Percentiles rank a stretch among this genome's conserved stretches.
These are phyloP conservation scores for Mormyrops attenuatus DNA, from an alignment of 2,797 vertebrate species.

Conservation along the genomic window DNA sequence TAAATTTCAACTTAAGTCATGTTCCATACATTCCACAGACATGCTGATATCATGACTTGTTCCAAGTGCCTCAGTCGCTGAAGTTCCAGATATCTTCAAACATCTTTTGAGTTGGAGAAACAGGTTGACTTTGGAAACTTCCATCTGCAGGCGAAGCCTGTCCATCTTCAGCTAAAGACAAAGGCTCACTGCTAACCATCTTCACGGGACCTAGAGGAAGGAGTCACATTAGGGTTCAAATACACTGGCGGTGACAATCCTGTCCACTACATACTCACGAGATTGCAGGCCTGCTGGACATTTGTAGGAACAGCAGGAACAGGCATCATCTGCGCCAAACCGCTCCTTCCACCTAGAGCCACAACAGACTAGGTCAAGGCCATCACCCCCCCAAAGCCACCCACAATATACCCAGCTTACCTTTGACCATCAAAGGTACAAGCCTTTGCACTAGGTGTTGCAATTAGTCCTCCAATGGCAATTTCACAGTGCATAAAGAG, in stretches of 20 bases:
- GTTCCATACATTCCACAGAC: background rate
- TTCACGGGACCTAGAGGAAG: background rate
- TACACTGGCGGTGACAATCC: background rate
- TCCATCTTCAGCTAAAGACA: background rate
- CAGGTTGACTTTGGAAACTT: background rate
- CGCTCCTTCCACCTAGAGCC: slow-evolving; percentile 58
- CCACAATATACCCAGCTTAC: slow-evolving; percentile 37
- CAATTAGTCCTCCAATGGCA: background rate
- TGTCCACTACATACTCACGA: slow-evolving; percentile 27
- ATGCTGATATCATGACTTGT: background rate
- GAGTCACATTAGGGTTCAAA: background rate
- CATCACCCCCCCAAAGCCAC: background rate
- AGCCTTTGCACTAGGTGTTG: slow-evolving; percentile 45
- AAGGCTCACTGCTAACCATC: background rate
- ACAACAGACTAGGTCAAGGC: background rate
- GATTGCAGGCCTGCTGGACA: slow-evolving; percentile 27
- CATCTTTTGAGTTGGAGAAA: background rate
- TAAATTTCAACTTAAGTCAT: background rate
- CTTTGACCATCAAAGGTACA: slow-evolving; percentile 45
- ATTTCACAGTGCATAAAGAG: slow-evolving; percentile 60
- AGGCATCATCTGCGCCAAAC: slow-evolving; percentile 38
- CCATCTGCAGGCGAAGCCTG: too few species aligned
- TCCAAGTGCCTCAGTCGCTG: background rate
- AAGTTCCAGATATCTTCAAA: slow-evolving; percentile 1
- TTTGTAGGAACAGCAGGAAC: slow-evolving; percentile 49